Base-by-base conservation (phyloP, 2,797 vertebrate species). In the Protonibea diacanthus region DNA sequence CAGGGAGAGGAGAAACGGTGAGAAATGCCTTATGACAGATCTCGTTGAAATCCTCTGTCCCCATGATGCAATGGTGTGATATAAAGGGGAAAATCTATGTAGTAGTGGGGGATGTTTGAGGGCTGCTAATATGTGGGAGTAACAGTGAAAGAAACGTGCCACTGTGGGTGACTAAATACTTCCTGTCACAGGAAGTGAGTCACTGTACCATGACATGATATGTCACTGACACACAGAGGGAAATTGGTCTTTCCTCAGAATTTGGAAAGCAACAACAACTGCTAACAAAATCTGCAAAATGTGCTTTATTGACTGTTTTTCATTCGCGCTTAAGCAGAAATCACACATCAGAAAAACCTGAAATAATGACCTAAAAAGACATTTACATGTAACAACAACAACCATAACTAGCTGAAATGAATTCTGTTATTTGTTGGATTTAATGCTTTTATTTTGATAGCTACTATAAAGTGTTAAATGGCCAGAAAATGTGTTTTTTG, bases 121-220 rank as follows among this genome's bases (percentile, higher is more conserved):
- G 57, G 47, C 59, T 72, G 56, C 62, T 74, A 71, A 72, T 76
- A 69, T 75, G 80, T 71, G 71, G 73, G 75, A 76, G 80, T 71
- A 62, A 63, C 76, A 57, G 65, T 51, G 73, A 81, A 53, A 82
- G 23, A 74, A 65, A 76, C 63, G 64, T 77, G 75, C 76, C 74
- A 75, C 64, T 73, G 83, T 72, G 84, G 80, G 76, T 71, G 85
- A 68, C 15, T 52, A 49, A 83, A 75, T 70, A 75, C 73, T 91
- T 93, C 92, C 90, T 89, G 85, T 83, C 70, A 86, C 82, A 89
- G 91, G 92, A 90, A 93, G 80, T 90, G 88, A 92, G 85, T 92
- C 91, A 89, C 44, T 52, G 66, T 83, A 77, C 59, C 81, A 67
- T 80, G 78, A 72, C 79, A 83, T 82, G 76, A 71, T 56, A 71